Evolutionary conservation across 2,113 vertebrate genomes (phyloP), one percentile per base, ranked within the genome.

Genomic region (Platycercus adscitus): DNA sequence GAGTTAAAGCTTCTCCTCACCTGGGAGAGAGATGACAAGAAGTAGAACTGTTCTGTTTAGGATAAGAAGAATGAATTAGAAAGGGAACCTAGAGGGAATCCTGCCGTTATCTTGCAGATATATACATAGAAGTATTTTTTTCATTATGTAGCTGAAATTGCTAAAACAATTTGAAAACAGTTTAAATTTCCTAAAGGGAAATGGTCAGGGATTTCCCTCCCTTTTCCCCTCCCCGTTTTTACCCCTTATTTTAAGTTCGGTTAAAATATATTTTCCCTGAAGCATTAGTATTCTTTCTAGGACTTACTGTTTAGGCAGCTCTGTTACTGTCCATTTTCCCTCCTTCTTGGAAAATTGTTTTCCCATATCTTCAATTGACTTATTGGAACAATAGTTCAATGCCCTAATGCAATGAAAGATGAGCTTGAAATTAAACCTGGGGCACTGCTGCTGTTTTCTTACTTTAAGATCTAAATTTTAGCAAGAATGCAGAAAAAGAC

Each of bases 191-290:
- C 39, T 80, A 16, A 61, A 53, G n/a, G 24, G 35, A 87, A 75
- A 70, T 18, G 3, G 28, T 65, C 6, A 3, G 44, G 60, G 14
- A 17, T 49, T 66, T 65, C 44, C 26, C 11, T 17, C 3, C 3
- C 4, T 49, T 31, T 13, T 11, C 3, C 4, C 3, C 3, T 20
- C 20, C 31, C 9, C 6, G 2, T 7, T n/a, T n/a, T 23, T 15
- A 9, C 33, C 33, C 33, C n/a, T 76, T 70, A 6, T 28, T 79
- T 89, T 90, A 47, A 44, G 29, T 72, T 85, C 44, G 7, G 2
- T 60, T 82, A 55, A 82, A 92, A 44, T 20, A 7, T 1, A 1
- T 86, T 66, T 88, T 75, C n/a, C 17, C 13, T 17, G 21, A 64
- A 78, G 43, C 39, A 61, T 68, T 75, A 53, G 4, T 80, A 60